These are phyloP conservation scores for Anthopleura sola DNA, from an alignment of 64 coral and sea anemone species.

Conservation along the genomic window DNA sequence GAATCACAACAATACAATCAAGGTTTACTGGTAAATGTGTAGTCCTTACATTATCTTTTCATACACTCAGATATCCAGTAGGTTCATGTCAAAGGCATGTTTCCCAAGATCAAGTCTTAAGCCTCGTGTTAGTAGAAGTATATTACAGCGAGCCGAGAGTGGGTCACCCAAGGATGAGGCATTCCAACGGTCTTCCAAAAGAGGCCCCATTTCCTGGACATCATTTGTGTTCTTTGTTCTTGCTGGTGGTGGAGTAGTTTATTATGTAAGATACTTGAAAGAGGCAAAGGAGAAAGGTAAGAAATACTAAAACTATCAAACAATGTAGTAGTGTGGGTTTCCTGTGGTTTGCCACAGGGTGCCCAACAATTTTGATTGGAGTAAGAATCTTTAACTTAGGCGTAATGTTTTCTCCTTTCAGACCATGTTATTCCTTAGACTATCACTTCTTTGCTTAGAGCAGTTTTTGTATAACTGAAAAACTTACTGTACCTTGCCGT, in stretches of 20 bases:
- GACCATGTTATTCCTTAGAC: too few species aligned
- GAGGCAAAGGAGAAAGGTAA: conserved; percentile 83
- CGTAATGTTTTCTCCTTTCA: not conserved
- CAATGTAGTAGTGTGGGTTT: not conserved
- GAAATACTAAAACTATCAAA: not conserved
- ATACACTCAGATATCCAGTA: not conserved
- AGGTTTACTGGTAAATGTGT: too few species aligned
- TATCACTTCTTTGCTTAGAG: too few species aligned
- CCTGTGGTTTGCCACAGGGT: not conserved
- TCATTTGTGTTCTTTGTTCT: conserved; percentile 59
- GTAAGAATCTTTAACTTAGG: too few species aligned
- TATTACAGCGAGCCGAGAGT: conserved; percentile 27
- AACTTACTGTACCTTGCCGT: too few species aligned
- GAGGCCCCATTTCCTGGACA: conserved; percentile 75
- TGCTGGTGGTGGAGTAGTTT: conserved; percentile 64
- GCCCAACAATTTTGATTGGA: not conserved
- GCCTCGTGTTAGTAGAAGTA: not conserved
- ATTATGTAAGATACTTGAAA: conserved; percentile 76
- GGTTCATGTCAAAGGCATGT: not conserved
- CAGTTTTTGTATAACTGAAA: too few species aligned
- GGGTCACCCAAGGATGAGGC: conserved; percentile 31
- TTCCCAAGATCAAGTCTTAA: conserved; percentile 1
- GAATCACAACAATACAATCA: too few species aligned
- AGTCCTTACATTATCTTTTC: not conserved
- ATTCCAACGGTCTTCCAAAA: conserved; percentile 63